Percentiles rank a stretch among this genome's conserved stretches.
These are phyloP conservation scores for Chrysopilus asiliformis DNA, from an alignment of 2,888 invertebrate genomes.

Conservation along the genomic window DNA sequence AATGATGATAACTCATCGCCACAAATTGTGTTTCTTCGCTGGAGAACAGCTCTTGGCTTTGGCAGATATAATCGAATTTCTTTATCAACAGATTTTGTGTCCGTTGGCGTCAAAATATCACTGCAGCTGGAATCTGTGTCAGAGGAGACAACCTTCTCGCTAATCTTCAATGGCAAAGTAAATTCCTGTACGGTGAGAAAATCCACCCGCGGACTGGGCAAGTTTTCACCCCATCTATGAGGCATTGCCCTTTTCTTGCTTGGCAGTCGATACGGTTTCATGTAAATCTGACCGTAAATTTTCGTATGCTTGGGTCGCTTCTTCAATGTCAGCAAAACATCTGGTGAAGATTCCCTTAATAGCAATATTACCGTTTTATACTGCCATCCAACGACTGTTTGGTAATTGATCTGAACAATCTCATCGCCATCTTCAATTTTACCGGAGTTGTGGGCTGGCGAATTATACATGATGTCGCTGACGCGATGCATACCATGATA, in stretches of 20 bases:
- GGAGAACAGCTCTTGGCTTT: slow-evolving; percentile 55
- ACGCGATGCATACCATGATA: slow-evolving; percentile 70
- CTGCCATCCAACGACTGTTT: slow-evolving; percentile 70
- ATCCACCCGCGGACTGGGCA: slow-evolving; percentile 51
- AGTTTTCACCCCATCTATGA: slow-evolving; percentile 53
- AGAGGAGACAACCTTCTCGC: slow-evolving; percentile 23
- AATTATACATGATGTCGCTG: slow-evolving; percentile 78
- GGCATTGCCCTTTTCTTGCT: slow-evolving; percentile 53
- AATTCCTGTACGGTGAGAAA: slow-evolving; percentile 47
- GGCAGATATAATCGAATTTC: slow-evolving; percentile 52
- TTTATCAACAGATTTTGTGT: slow-evolving; percentile 28
- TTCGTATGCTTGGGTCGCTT: slow-evolving; percentile 70
- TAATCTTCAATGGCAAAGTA: slow-evolving; percentile 44
- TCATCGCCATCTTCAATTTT: slow-evolving; percentile 94
- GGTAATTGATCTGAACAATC: slow-evolving; percentile 76
- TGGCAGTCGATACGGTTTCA: slow-evolving; percentile 56
- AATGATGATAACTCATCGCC: slow-evolving; percentile 53
- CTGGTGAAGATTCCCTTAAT: slow-evolving; percentile 64
- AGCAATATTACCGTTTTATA: slow-evolving; percentile 60
- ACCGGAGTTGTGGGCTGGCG: slow-evolving; percentile 82
- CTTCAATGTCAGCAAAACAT: slow-evolving; percentile 67
- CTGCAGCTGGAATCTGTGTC: slow-evolving; percentile 42
- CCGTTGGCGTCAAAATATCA: slow-evolving; percentile 41
- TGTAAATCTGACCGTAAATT: slow-evolving; percentile 54
- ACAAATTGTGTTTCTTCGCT: slow-evolving; percentile 77